Evolutionary conservation across 2,113 vertebrate genomes (phyloP), one percentile per base, ranked within the genome.

Genomic region (Lepidothrix coronata): DNA sequence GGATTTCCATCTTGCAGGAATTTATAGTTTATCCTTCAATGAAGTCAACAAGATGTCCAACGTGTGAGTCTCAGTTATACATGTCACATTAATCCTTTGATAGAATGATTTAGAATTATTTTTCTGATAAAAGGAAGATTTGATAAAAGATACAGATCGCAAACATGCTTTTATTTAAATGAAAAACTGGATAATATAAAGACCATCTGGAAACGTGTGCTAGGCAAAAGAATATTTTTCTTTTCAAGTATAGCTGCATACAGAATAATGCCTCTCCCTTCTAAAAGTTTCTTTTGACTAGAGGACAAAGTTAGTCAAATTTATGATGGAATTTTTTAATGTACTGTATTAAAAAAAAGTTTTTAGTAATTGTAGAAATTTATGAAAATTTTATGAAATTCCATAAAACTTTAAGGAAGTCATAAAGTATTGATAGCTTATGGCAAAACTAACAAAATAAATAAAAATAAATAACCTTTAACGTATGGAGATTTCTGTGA

Each of bases 1-100:
- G 8, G 6, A 0, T 43, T 74, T 71, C 21, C 3, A 10, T 35
- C 23, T 27, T 55, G 6, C 5, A 76, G 7, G 7, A 43, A 48
- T 46, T 37, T 68, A 39, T 25, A 63, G 0, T 8, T 75, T 23
- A 44, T 52, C 16, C 5, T 82, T 74, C 39, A 79, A 8, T 30
- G 3, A 86, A 76, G 12, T 16, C 23, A 88, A 14, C 25, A 77
- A 76, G n/a, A 61, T 68, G 3, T 11, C 28, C 11, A 51, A 28
- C 0, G 0, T 16, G 3, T 54, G 23, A 37, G 3, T 57, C 18
- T 81, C 22, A 21, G 16, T 77, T 68, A 61, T 23, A 28, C 4
- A 6, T 52, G 3, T 17, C 4, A 1, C 25, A 63, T 31, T 59
- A 48, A 71, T 28, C 3, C 5, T 35, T 63, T 6, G 3, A 33